These are phyloP conservation scores for Cydia splendana DNA, from an alignment of 1,140 invertebrate species.

Conservation along the genomic window DNA sequence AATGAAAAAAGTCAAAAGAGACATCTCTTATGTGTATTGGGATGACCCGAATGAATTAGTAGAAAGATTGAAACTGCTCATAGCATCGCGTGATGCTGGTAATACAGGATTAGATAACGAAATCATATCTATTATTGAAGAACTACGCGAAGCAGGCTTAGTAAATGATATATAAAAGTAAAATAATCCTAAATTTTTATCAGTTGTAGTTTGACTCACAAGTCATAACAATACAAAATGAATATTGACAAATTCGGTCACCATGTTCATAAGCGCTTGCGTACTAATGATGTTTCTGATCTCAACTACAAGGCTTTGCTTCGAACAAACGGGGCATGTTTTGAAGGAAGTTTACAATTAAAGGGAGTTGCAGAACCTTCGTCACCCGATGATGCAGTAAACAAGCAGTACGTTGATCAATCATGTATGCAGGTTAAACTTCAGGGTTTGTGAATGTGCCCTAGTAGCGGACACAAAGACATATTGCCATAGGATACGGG, in stretches of 20 bases:
- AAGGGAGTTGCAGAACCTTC: constrained; percentile 26
- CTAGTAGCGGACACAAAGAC: no score
- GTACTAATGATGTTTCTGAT: constrained; percentile 8
- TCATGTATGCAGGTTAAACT: no score
- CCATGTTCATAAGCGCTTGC: constrained; percentile 32
- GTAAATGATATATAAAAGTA: constrained; percentile 12
- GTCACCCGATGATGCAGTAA: constrained; percentile 24
- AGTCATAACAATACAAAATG: constrained; percentile 38
- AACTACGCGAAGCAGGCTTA: constrained; percentile 33
- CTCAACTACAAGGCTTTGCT: constrained; percentile 21
- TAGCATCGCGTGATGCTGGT: constrained; percentile 51
- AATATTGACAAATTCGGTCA: constrained; percentile 48
- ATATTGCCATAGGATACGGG: no score
- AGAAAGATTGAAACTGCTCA: constrained; percentile 51
- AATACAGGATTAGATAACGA: constrained; percentile 55
- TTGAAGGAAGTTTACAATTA: constrained; percentile 20
- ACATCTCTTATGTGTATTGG: constrained; percentile 49
- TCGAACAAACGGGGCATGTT: constrained; percentile 1
- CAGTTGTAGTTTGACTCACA: background rate
- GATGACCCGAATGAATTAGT: constrained; percentile 67
- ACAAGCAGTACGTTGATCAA: constrained; percentile 31
- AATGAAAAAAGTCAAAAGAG: constrained; percentile 39
- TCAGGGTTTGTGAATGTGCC: no score
- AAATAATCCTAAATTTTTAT: constrained; percentile 19
- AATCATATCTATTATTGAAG: constrained; percentile 63